These are phyloP conservation scores for Salminus brasiliensis DNA, from an alignment of 2,113 vertebrate genomes.

Conservation along the genomic window DNA sequence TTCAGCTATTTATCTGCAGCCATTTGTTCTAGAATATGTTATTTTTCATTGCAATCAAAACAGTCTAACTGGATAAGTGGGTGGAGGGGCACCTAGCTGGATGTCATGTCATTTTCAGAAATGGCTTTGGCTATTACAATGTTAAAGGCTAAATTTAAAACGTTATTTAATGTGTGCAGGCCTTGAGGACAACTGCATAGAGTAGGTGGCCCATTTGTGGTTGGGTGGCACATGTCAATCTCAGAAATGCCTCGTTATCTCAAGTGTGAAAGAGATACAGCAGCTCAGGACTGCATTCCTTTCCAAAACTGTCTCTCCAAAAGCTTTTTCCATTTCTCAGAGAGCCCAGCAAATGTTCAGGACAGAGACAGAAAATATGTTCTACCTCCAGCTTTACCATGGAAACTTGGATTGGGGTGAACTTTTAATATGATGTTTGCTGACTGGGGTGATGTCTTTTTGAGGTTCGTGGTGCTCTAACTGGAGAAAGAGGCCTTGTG, in stretches of 20 bases:
- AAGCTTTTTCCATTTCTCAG: slow-evolving; percentile 43
- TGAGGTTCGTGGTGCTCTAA: neutral
- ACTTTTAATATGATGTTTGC: neutral
- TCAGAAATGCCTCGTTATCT: slow-evolving; percentile 66
- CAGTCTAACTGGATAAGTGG: too few relatives aligned
- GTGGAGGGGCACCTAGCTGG: too few relatives aligned
- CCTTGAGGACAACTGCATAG: neutral
- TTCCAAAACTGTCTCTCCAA: slow-evolving; percentile 75
- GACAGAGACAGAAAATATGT: neutral
- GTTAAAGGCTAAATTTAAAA: too few relatives aligned
- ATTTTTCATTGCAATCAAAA: too few relatives aligned
- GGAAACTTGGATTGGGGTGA: neutral
- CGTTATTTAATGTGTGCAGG: neutral
- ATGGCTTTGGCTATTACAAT: too few relatives aligned
- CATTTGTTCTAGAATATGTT: too few relatives aligned
- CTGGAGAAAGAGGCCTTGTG: neutral
- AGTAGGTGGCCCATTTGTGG: neutral
- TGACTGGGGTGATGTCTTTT: neutral
- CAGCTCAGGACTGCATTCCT: slow-evolving; percentile 70
- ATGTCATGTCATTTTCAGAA: too few relatives aligned
- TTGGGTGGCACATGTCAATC: slow-evolving; percentile 44
- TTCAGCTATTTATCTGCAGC: too few relatives aligned
- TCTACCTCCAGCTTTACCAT: neutral
- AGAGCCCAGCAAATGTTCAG: neutral
- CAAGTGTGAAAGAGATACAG: slow-evolving; percentile 57